A percentile compares a stretch with the other conserved stretches of the same genome.
phyloP scores from a whole-genome alignment of 2,797 vertebrate genomes.

The Myotis pilosus region DNA sequence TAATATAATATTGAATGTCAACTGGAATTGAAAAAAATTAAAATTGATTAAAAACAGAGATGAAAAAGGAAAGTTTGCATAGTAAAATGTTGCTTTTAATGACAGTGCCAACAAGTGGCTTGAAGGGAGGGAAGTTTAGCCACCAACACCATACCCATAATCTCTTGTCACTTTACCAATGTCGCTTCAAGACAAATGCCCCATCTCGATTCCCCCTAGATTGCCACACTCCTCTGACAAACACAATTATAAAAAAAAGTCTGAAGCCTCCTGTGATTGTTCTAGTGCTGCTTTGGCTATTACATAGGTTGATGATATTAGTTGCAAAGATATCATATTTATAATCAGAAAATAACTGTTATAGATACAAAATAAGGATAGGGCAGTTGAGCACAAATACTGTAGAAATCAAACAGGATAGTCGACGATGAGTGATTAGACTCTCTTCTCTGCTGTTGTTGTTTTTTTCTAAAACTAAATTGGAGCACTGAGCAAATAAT shows the following conservation, averaged over 20 bases:
- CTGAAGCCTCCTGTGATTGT: background rate
- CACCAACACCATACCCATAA: background rate
- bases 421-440: background rate
- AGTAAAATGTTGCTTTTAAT: background rate
- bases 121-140: background rate
- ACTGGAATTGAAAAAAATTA: background rate
- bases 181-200: background rate
- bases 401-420: background rate
- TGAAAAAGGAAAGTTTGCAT: background rate
- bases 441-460: background rate
- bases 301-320: background rate
- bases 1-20: background rate
- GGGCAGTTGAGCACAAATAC: background rate
- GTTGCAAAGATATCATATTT: background rate
- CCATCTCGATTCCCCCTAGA: background rate
- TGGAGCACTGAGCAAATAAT: constrained; percentile 13
- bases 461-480: background rate
- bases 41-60: background rate
- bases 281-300: background rate
- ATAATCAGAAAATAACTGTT: background rate
- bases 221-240: background rate
- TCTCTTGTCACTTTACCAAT: background rate
- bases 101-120: background rate
- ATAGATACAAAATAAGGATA: background rate
- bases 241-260: background rate